These are phyloP conservation scores for Diacarnus erythraeanus DNA, from an alignment of 37 sponge, comb jelly and placozoan species.

Conservation along the genomic window DNA sequence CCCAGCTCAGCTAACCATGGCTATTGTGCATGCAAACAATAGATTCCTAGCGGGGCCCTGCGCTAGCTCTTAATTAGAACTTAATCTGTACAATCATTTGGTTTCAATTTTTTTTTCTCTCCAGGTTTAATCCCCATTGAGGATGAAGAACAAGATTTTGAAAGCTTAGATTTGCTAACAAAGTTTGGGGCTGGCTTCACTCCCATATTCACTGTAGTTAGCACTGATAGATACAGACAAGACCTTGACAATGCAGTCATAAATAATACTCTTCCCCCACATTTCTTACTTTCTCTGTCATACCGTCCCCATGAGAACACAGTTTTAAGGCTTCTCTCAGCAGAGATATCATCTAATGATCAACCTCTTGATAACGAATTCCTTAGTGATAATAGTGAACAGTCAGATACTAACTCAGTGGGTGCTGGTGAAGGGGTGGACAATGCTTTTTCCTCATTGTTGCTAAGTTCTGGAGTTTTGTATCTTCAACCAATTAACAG, in stretches of 20 bases:
- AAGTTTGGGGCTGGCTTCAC: background rate
- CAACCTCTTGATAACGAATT: too few relatives aligned
- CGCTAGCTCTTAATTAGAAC: too few relatives aligned
- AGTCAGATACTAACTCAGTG: background rate
- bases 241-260: background rate
- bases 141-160: conserved; percentile 2
- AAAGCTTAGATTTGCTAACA: conserved; percentile 17
- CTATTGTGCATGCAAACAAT: background rate
- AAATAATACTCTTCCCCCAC: conserved; percentile 29
- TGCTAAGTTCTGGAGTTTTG: conserved; percentile 25
- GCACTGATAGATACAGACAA: background rate
- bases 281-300: conserved; percentile 46
- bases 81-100: too few relatives aligned
- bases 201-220: conserved; percentile 24
- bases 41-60: background rate
- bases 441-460: conserved; percentile 4
- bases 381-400: background rate
- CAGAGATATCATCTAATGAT: background rate
- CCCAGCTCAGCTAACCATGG: background rate
- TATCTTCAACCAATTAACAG: conserved; percentile 13
- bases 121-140: conserved; percentile 14
- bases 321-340: conserved; percentile 34
- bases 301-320: conserved; percentile 62
- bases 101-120: background rate
- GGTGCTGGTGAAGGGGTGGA: background rate